A percentile compares a stretch with the other conserved stretches of the same genome.
Conservation (phyloP, 2,113 vertebrate genomes). For the Cepphus grylle region DNA sequence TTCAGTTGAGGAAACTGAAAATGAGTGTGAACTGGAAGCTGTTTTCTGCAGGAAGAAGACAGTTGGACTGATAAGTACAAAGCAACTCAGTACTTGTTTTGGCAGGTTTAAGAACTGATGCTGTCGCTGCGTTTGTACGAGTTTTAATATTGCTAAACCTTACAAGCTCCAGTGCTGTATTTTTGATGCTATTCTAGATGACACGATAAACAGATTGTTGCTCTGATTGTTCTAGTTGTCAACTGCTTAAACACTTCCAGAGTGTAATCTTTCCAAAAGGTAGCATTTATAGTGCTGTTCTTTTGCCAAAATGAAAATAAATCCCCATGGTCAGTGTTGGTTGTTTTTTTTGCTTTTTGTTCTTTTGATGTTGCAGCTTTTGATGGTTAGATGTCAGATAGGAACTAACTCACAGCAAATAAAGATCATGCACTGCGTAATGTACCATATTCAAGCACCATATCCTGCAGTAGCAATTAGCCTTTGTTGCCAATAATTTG, state of each 20-base stretch:
- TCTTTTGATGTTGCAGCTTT: background rate
- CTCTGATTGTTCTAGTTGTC: constrained; percentile 1
- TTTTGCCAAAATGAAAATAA: background rate
- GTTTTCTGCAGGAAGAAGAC: background rate
- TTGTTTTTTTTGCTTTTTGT: background rate
- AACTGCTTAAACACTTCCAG: background rate
- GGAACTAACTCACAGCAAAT: background rate
- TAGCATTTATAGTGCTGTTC: background rate
- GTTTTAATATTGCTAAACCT: background rate
- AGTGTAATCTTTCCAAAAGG: background rate
- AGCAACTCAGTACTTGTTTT: background rate
- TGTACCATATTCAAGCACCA: background rate
- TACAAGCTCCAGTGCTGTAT: background rate
- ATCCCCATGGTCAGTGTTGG: background rate
- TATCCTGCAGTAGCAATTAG: background rate
- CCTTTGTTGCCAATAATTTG: background rate
- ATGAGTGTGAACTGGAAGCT: background rate
- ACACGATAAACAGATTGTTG: background rate
- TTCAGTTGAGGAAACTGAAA: background rate
- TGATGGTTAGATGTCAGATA: background rate
- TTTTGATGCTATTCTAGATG: background rate
- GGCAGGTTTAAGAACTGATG: background rate
- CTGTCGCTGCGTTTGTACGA: background rate
- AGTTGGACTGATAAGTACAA: background rate
- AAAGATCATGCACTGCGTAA: fast-evolving